Base-by-base conservation (phyloP, 2,888 invertebrate genomes). In the Apoda limacodes region DNA sequence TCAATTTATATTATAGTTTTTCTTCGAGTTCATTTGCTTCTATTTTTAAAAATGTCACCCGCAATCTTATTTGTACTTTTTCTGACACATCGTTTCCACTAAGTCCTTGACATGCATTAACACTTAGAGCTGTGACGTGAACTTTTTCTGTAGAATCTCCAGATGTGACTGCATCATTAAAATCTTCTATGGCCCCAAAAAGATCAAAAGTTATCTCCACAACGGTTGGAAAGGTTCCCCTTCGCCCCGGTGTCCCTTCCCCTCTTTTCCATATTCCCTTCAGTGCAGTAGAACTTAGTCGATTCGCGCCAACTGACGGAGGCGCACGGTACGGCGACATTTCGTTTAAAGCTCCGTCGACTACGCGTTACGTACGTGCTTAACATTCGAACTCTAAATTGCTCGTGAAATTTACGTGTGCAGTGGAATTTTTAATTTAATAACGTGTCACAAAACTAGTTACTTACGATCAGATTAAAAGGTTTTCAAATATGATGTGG, bases 161-260 rank as follows among this genome's bases (percentile, higher is more conserved):
- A 76, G 74, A 74, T 78, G 75, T 67, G 71, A 59, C 65, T 66
- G 68, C 70, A 67, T 76, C 78, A 78, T 80, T 78, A 75, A 75
- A 78, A 75, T 74, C 72, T 67, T 63, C 71, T 70, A 62, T 61
- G 56, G 60, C 58, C 66, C 69, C 68, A 72, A 75, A 78, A 75
- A 78, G 78, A 76, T 80, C 76, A 75, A 76, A 78, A 78, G 75
- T 78, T 78, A 75, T 76, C 72, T 72, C 60, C 60, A 67, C 60
- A 50, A 63, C 56, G 66, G 50, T 56, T 59, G 60, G 55, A 57
- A 55, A 60, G 50, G 48, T 49, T 52, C 52, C 58, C 58, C 58
- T 44, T 48, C 57, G 60, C 64, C 64, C 60, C 53, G 48, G 42
- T 46, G 51, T 59, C 60, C 55, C 58, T 45, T 52, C 42, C 42